Evolutionary conservation across 2,888 invertebrate species (phyloP), one percentile per base, ranked within the genome.

Genomic region (Acrobasis suavella): DNA sequence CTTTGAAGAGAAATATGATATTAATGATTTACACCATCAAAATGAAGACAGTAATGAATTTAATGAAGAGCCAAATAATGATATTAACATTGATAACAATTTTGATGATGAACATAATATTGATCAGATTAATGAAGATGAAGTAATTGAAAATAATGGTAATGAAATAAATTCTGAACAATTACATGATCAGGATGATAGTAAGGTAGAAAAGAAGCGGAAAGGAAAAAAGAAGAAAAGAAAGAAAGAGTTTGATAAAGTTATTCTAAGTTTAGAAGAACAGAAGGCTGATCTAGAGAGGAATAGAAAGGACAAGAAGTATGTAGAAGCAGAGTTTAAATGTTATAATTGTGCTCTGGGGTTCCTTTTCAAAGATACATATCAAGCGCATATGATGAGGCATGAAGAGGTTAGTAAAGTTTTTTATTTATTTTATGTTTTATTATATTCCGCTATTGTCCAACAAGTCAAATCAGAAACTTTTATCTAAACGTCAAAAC

Each of bases 341-440:
- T 92, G 92, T 49, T 83, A 81, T 2, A 86, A 83, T 39, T 92
- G 92, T 69, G 91, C 86, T 0, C 51, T 86, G 6, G 83, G 84
- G 0, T 92, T 91, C 51, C 61, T 91, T 2, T 91, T 90, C 10
- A 91, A 91, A 49, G 91, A 91, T 64, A 85, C 90, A 0, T 89
- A 91, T 68, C 91, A 91, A 55, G 76, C 88, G 0, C 92, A 92
- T 68, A 92, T 91, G 91, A 90, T 92, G 88, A 73, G 92, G 3
- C 92, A 92, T 74, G 92, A 92, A 74, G 92, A 92, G 83, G 91
- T 91, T 69, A 65, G 69, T 60, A 16, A n/a, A 10, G 32, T n/a
- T 59, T 50, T 37, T 50, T 50, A 10, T 38, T 37, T 39, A 14
- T n/a, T n/a, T n/a, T n/a, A n/a, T n/a, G n/a, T n/a, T n/a, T n/a